Conservation (phyloP, 2,797 vertebrate species). For the Iguana delicatissima region DNA sequence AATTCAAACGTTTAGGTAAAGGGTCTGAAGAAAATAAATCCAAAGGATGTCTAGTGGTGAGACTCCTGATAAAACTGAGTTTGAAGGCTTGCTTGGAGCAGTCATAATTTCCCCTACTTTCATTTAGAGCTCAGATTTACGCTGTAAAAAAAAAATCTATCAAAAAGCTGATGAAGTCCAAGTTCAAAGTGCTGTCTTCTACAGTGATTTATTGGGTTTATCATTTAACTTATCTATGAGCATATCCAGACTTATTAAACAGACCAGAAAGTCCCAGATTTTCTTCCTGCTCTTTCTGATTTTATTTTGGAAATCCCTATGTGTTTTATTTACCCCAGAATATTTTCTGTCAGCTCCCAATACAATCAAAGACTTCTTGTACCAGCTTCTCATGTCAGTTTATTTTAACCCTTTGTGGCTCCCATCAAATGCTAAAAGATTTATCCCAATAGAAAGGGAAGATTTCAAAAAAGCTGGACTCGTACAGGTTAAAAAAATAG, state of each 20-base stretch:
- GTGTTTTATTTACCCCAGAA: too few relatives aligned
- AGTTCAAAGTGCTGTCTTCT: constrained; percentile 24
- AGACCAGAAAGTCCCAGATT: too few relatives aligned
- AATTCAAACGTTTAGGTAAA: constrained; percentile 5
- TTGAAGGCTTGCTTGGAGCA: constrained; percentile 44
- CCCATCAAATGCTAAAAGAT: background rate
- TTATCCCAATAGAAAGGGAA: background rate
- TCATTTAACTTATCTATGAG: constrained; percentile 19
- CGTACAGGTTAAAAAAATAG: constrained; percentile 6
- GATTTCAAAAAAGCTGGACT: background rate
- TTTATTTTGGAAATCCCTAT: too few relatives aligned
- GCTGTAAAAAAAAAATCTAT: constrained; percentile 44
- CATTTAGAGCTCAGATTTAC: constrained; percentile 47
- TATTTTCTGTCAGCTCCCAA: too few relatives aligned
- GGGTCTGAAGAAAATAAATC: constrained; percentile 24
- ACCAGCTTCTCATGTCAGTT: too few relatives aligned
- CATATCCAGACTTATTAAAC: background rate
- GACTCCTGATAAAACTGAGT: constrained; percentile 43
- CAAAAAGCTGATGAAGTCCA: constrained; percentile 45
- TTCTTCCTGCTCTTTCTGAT: too few relatives aligned
- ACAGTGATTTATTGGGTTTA: background rate
- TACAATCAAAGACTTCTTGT: too few relatives aligned
- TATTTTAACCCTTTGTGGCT: too few relatives aligned
- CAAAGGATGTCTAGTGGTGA: constrained; percentile 39
- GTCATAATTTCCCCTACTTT: constrained; percentile 44